Evolutionary conservation across 2,797 vertebrate genomes (phyloP), one percentile per base, ranked within the genome.

Genomic region (Arrhamphus sclerolepis): DNA sequence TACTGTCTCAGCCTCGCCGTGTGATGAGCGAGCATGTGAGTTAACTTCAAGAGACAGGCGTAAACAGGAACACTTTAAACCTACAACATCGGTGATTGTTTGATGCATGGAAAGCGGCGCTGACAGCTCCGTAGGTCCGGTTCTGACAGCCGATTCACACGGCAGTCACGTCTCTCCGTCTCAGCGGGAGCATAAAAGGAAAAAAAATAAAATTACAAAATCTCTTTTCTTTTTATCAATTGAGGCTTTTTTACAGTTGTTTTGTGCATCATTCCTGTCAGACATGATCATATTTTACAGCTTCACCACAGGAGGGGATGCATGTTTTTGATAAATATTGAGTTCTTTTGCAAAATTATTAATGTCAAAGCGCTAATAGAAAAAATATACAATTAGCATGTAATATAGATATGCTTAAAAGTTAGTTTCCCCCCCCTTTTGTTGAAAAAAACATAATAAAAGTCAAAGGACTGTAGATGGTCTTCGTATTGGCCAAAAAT

Each of bases 21-120:
- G 56, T 84, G 81, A 84, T 65, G 81, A 28, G 54, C 0, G 49
- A 47, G 56, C 14, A 58, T 63, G 64, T 22, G 69, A 58, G 71
- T 70, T 80, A 74, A 75, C 71, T 70, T 76, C 61, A 75, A 66
- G 65, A 53, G 80, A 54, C 77, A n/a, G 57, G 65, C 59, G 57
- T 77, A 81, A 85, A 80, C 83, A 81, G 66, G 17, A 64, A 66
- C 54, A 43, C 81, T 87, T 85, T 83, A 70, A 83, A 78, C 61
- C 67, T 57, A 62, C 78, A 62, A 71, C 61, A 40, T 58, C 56
- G n/a, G 43, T 20, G 77, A 59, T 31, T n/a, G 66, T 80, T 81
- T 85, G 83, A 85, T 81, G 77, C 77, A 57, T 20, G 71, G 78
- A 70, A 75, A 83, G 55, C 73, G 68, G 22, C 61, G 1, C 1